phyloP scores from a whole-genome alignment of 2,888 invertebrate genomes.

The Diaperis boleti region DNA sequence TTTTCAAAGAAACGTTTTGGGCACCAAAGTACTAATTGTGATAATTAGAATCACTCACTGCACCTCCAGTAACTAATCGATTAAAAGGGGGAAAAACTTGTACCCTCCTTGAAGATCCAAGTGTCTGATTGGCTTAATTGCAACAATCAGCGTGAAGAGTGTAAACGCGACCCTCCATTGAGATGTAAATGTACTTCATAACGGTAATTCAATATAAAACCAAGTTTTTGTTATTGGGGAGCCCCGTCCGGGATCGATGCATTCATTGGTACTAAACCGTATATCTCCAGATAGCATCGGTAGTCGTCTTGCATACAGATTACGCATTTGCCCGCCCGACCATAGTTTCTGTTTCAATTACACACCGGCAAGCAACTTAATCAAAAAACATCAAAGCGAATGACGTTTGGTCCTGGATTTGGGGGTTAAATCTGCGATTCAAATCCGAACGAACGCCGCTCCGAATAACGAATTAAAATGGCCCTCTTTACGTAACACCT shows the following conservation, averaged over 20 bases:
- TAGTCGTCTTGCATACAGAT: conserved; percentile 63
- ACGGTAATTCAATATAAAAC: conserved; percentile 38
- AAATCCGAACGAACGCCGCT: conserved; percentile 52
- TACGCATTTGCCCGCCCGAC: conserved; percentile 61
- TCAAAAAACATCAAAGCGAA: conserved; percentile 64
- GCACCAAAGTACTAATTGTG: no score
- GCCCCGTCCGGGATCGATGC: conserved; percentile 39
- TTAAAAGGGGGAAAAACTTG: conserved; percentile 17
- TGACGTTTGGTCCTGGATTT: conserved; percentile 58
- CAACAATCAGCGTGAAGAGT: conserved; percentile 29
- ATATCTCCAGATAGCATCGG: conserved; percentile 48
- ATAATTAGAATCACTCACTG: no score
- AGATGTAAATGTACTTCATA: conserved; percentile 36
- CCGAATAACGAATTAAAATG: conserved; percentile 56
- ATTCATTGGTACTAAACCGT: conserved; percentile 40
- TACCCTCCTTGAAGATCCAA: conserved; percentile 9
- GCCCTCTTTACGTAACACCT: conserved; percentile 35
- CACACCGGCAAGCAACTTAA: conserved; percentile 60
- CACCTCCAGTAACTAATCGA: no score
- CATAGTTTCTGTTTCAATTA: conserved; percentile 64
- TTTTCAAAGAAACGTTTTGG: no score
- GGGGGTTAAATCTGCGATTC: conserved; percentile 59
- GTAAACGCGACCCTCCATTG: conserved; percentile 25
- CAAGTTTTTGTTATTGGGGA: conserved; percentile 46
- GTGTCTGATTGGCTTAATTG: conserved; percentile 30